Conservation (phyloP, 2,797 vertebrate species). For the Discoglossus pictus region DNA sequence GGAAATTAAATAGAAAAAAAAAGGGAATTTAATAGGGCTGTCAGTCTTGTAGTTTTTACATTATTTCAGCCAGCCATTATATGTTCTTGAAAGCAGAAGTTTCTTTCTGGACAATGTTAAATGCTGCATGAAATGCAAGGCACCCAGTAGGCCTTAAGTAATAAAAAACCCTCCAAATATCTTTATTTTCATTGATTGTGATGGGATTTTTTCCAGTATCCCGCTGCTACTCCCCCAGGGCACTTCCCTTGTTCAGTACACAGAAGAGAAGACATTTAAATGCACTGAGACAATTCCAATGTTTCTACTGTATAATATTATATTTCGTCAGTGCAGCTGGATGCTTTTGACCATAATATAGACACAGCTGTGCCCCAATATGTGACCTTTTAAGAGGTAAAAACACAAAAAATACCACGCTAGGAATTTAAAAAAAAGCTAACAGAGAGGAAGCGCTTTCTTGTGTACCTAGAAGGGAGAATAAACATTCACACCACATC, state of each 20-base stretch:
- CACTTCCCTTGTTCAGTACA: constrained; percentile 1
- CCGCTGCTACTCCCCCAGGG: not conserved
- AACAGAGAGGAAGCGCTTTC: not conserved
- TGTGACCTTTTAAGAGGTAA: constrained; percentile 11
- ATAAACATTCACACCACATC: not conserved
- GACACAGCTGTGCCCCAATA: constrained; percentile 7
- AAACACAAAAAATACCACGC: not conserved
- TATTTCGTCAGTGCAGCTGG: constrained; percentile 4
- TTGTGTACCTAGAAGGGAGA: not conserved
- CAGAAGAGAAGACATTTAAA: constrained; percentile 6
- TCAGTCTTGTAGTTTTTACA: no score
- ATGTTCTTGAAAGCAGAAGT: not conserved
- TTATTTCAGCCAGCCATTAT: not conserved
- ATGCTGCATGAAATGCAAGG: not conserved
- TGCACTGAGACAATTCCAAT: not conserved
- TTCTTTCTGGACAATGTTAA: constrained; percentile 7
- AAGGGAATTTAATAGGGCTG: no score
- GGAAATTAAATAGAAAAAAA: no score
- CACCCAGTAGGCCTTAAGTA: not conserved
- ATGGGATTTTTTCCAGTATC: constrained; percentile 17
- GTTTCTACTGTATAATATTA: not conserved
- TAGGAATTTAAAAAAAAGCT: constrained; percentile 2
- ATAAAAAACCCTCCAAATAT: not conserved
- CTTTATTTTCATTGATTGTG: constrained; percentile 24
- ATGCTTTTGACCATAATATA: not conserved